Evolutionary conservation across 1,140 invertebrate species (phyloP).

Genomic region (Bombyx mori): ASM3026992v2 NC_085115.1:8470001-8470500

Average conservation of each 20-base stretch:
- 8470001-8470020: conserved; percentile 51
- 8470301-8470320: not conserved
- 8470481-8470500: too few species aligned
- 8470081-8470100: conserved; percentile 61
- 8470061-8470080: conserved; percentile 67
- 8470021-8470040: conserved; percentile 59
- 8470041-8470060: conserved; percentile 60
- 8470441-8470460: too few species aligned
- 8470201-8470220: conserved; percentile 61
- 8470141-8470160: conserved; percentile 45
- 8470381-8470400: too few species aligned
- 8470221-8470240: conserved; percentile 48
- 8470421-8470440: too few species aligned
- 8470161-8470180: conserved; percentile 52
- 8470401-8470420: too few species aligned
- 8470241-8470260: conserved; percentile 25
- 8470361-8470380: too few species aligned
- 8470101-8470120: conserved; percentile 65
- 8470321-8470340: not conserved
- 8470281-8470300: not conserved
- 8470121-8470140: conserved; percentile 68
- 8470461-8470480: too few species aligned
- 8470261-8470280: conserved; percentile 25
- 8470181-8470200: conserved; percentile 66
- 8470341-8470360: too few species aligned